Evolutionary conservation across 2,888 invertebrate genomes (phyloP).

Genomic region (Rhyacophila evoluta): DNA sequence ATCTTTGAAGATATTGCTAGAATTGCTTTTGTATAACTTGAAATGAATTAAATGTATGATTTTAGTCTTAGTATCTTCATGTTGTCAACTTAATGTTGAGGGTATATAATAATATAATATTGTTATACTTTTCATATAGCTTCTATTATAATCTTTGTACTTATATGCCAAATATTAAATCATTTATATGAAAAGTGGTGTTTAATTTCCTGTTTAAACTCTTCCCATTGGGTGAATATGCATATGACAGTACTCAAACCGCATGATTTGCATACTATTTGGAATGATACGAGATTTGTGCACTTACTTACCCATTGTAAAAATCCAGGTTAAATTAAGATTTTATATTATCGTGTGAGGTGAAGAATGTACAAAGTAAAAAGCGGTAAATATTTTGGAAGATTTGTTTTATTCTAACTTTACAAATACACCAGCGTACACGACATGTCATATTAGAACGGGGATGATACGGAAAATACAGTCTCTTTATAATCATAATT

Average conservation of each 20-base stretch:
- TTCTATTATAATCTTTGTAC: constrained; percentile 50
- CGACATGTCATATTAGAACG: neutral
- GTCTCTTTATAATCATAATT: constrained; percentile 1
- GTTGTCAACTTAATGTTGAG: constrained; percentile 22
- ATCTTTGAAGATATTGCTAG: neutral
- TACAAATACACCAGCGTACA: constrained; percentile 38
- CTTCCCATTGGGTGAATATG: too few species aligned
- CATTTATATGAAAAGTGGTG: constrained; percentile 40
- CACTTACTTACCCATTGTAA: too few species aligned
- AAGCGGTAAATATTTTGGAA: constrained; percentile 42
- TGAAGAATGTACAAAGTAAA: too few species aligned
- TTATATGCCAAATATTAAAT: constrained; percentile 51
- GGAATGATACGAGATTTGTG: too few species aligned
- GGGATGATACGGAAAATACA: constrained; percentile 6
- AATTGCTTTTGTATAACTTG: constrained; percentile 26
- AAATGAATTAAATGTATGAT: constrained; percentile 10
- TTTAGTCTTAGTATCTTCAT: constrained; percentile 19
- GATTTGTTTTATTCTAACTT: constrained; percentile 47
- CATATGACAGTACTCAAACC: too few species aligned
- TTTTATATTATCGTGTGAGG: too few species aligned
- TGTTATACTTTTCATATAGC: constrained; percentile 36
- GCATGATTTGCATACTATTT: too few species aligned
- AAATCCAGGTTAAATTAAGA: too few species aligned
- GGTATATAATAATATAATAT: constrained; percentile 17
- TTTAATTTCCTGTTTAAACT: neutral